Evolutionary conservation across 2,797 vertebrate genomes (phyloP), one percentile per base, ranked within the genome.

Genomic region (Channallabes apus): DNA sequence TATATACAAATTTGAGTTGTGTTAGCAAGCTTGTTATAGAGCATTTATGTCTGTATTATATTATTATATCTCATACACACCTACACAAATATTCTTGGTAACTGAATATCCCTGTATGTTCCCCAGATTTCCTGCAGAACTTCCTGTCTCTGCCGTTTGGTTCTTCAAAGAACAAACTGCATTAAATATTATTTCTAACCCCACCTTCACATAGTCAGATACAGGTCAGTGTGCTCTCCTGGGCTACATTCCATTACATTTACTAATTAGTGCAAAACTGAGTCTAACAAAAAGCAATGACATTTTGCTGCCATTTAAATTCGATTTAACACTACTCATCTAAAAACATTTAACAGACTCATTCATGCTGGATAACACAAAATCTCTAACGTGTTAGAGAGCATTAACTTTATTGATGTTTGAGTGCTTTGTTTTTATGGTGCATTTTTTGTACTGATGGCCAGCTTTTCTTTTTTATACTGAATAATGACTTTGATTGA

Each of bases 271-370:
- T 80, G 24, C 61, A 80, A 84, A 82, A 24, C 12, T 3, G 59
- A 84, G 84, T 76, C 61, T 12, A 72, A 62, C 41, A 81, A 22
- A 88, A 86, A 56, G 67, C 27, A 14, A 84, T 85, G 51, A 81
- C 62, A 56, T 76, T 84, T 35, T 27, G 76, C 62, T 78, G 71
- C 83, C 78, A 80, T 68, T 84, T 80, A 86, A 9, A 41, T 17
- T 73, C 68, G 1, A 83, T 84, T 76, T 51, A 84, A 54, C 68
- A 68, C 65, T 79, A 82, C 83, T 82, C 14, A 80, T 73, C 24
- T 56, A 14, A 69, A 83, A 67, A 38, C 32, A 27, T 54, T 59
- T 38, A 67, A 75, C 32, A 72, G 62, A 32, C 9, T 61, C 72
- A 20, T 6, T 82, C 80, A 86, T 14, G 71, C 83, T 82, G 76